Percentiles rank a stretch among this genome's conserved stretches.
phyloP scores from a whole-genome alignment of 1,140 invertebrate species.

The Megalonaias nervosa region DNA sequence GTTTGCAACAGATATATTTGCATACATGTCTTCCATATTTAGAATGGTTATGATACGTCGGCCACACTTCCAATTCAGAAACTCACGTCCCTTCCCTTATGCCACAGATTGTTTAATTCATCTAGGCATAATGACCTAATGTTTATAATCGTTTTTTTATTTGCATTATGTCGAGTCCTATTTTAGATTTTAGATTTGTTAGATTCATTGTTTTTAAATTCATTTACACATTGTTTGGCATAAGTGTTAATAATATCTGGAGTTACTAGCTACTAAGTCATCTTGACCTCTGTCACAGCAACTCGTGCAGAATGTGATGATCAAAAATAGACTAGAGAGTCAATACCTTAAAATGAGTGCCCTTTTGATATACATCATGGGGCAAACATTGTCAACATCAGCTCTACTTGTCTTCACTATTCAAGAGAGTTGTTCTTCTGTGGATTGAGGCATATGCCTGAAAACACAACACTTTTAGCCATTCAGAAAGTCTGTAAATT shows the following conservation, averaged over 20 bases:
- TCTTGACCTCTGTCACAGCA: conserved; percentile 23
- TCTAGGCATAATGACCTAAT: conserved; percentile 17
- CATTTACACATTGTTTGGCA: background rate
- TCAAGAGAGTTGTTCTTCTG: conserved; percentile 11
- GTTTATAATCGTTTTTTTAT: background rate
- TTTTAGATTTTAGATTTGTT: background rate
- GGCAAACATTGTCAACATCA: conserved; percentile 36
- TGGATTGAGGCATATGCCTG: conserved; percentile 8
- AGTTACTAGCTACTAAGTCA: background rate
- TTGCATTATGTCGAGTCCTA: background rate
- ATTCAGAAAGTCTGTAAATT: conserved; percentile 20
- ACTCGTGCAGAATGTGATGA: conserved; percentile 2
- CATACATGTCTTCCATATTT: conserved; percentile 1
- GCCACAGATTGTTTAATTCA: conserved; percentile 14
- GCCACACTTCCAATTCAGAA: conserved; percentile 3
- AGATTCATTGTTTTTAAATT: background rate
- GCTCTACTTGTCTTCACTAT: conserved; percentile 17
- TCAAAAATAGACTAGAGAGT: conserved; percentile 12
- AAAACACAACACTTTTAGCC: conserved; percentile 29
- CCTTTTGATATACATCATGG: conserved; percentile 12
- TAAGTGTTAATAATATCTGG: background rate
- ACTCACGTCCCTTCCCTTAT: conserved; percentile 3
- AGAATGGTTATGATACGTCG: background rate
- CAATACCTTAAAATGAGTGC: conserved; percentile 2
- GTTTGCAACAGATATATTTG: conserved; percentile 21